Conservation (phyloP, 1,140 invertebrate species). For the Drosophila tsacasi region DNA sequence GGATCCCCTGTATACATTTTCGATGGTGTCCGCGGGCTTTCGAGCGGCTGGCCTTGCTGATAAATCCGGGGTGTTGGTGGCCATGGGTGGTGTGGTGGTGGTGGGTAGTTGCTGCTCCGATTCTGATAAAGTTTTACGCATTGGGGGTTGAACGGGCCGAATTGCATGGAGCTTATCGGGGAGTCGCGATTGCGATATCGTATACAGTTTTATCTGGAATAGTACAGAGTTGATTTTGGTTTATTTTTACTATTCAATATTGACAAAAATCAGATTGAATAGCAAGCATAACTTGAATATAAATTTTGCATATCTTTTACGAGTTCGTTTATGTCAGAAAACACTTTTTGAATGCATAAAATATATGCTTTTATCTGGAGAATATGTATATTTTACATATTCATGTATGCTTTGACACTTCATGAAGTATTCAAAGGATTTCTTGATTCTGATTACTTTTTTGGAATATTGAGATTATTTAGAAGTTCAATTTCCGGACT, state of each 20-base stretch:
- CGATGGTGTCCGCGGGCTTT: conserved; percentile 15
- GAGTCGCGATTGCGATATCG: conserved; percentile 33
- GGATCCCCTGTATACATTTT: conserved; percentile 25
- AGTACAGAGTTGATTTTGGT: background rate
- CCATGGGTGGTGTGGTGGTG: conserved; percentile 26
- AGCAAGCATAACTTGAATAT: background rate
- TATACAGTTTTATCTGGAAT: conserved; percentile 35
- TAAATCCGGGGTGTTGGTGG: conserved; percentile 35
- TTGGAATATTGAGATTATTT: fast-evolving
- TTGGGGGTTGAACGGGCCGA: conserved; percentile 61
- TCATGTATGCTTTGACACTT: background rate
- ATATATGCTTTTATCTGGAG: too few species aligned
- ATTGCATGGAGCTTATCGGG: conserved; percentile 47
- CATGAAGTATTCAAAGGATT: background rate
- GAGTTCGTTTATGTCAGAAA: too few species aligned
- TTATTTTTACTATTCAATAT: conserved; percentile 8
- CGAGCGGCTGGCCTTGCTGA: conserved; percentile 31
- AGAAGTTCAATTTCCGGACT: background rate
- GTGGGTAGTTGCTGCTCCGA: conserved; percentile 38
- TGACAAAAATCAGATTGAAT: background rate
- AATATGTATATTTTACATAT: background rate
- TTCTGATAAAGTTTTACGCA: conserved; percentile 57
- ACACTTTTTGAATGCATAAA: background rate
- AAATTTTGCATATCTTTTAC: background rate
- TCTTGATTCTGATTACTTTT: background rate